These are phyloP conservation scores for Cheumatopsyche charites DNA, from an alignment of 1,140 invertebrate species.

Conservation along the genomic window DNA sequence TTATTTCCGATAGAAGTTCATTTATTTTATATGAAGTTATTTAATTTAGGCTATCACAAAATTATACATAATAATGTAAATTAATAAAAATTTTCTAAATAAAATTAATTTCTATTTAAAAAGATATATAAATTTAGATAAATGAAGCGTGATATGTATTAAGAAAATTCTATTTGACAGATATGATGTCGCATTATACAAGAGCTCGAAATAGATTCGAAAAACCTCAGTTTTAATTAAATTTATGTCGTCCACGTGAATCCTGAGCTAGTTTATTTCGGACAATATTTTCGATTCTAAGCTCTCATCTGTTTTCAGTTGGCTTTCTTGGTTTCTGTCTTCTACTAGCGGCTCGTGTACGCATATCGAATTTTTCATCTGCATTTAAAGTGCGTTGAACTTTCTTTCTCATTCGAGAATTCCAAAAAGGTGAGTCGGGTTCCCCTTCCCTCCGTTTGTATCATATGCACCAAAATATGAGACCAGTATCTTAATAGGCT, in stretches of 20 bases:
- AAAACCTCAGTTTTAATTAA: slow-evolving; percentile 38
- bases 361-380: slow-evolving; percentile 23
- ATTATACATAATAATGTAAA: no score
- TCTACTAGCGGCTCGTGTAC: slow-evolving; percentile 1
- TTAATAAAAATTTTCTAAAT: no score
- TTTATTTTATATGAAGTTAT: neutral
- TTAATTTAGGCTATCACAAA: neutral
- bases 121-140: no score
- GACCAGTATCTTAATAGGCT: neutral
- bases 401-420: slow-evolving; percentile 3
- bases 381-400: slow-evolving; percentile 23
- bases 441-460: neutral
- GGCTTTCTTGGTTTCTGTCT: slow-evolving; percentile 21
- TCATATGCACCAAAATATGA: slow-evolving; percentile 13
- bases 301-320: slow-evolving; percentile 32
- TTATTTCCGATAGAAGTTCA: neutral
- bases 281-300: neutral
- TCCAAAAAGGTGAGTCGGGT: slow-evolving; percentile 13
- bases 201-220: no score
- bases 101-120: no score
- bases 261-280: neutral
- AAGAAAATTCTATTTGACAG: no score
- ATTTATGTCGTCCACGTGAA: slow-evolving; percentile 42
- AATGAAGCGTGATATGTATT: no score
- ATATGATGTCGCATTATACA: no score